Percentiles rank a stretch among this genome's conserved stretches.
Conservation (phyloP, 2,797 vertebrate species). For the Amblyopsis hoosieri region DNA sequence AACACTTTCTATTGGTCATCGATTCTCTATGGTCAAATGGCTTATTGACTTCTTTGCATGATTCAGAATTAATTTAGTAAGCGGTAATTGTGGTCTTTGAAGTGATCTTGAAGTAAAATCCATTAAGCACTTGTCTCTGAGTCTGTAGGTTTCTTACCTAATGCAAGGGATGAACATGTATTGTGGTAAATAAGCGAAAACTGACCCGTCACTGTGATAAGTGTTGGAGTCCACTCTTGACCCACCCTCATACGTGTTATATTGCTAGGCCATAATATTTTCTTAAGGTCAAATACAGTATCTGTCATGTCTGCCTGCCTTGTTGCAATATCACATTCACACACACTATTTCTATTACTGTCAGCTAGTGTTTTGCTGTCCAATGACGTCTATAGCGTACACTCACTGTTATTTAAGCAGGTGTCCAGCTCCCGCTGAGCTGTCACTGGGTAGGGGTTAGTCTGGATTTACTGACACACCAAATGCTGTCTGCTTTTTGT, state of each 20-base stretch:
- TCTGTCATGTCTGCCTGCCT: background rate
- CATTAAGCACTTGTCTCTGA: too few species aligned
- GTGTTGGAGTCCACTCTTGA: too few species aligned
- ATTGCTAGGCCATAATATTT: constrained; percentile 1
- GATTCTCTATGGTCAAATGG: too few species aligned
- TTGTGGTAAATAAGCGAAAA: too few species aligned
- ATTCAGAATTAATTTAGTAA: too few species aligned
- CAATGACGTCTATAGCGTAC: constrained; percentile 2
- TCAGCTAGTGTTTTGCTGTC: background rate
- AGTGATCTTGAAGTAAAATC: too few species aligned
- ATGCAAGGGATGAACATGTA: too few species aligned
- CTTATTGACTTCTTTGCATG: too few species aligned
- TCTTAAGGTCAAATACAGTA: background rate
- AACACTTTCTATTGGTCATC: too few species aligned
- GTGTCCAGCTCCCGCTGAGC: background rate
- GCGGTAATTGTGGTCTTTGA: too few species aligned
- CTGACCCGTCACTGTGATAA: background rate
- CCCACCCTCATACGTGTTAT: background rate
- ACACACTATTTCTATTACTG: background rate
- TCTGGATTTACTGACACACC: background rate
- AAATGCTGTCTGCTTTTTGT: background rate
- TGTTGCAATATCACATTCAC: background rate
- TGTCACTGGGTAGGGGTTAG: background rate
- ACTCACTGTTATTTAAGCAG: background rate
- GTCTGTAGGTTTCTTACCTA: too few species aligned